Percentiles rank a stretch among this genome's conserved stretches.
These are phyloP conservation scores for Datnioides undecimradiatus DNA, from an alignment of 2,113 vertebrate genomes.

Conservation along the genomic window DNA sequence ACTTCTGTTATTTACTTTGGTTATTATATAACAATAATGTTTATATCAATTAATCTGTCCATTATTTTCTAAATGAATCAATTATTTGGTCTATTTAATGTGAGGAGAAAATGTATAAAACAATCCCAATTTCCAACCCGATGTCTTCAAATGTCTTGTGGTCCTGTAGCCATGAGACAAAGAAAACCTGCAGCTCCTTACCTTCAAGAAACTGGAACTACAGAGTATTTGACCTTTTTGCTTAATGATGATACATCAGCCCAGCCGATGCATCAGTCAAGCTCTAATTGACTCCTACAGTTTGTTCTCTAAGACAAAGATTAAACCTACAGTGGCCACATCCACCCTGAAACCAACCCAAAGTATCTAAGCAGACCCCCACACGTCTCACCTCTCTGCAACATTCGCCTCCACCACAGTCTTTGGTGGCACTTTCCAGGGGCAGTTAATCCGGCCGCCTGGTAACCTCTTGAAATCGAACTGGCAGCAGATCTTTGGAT, in stretches of 20 bases:
- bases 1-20: not conserved
- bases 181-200: not conserved
- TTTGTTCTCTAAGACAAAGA: not conserved
- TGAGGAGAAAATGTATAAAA: no score
- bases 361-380: not conserved
- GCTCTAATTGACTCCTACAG: not conserved
- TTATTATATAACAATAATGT: not conserved
- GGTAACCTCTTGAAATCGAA: conserved; percentile 98
- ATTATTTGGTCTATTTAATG: not conserved
- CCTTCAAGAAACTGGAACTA: not conserved
- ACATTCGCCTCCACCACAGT: conserved; percentile 90
- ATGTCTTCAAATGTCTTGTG: not conserved
- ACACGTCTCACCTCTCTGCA: conserved; percentile 89
- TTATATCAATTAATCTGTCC: not conserved
- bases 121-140: no score
- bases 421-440: conserved; percentile 96
- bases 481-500: conserved; percentile 99
- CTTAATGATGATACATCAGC: not conserved
- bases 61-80: not conserved
- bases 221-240: not conserved
- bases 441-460: conserved; percentile 95
- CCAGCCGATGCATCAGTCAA: not conserved
- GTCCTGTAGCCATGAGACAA: not conserved
- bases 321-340: not conserved
- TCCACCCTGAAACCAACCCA: not conserved